These are phyloP conservation scores for Chaetogeoica ovagalla DNA, from an alignment of 2,888 invertebrate genomes.

Conservation along the genomic window DNA sequence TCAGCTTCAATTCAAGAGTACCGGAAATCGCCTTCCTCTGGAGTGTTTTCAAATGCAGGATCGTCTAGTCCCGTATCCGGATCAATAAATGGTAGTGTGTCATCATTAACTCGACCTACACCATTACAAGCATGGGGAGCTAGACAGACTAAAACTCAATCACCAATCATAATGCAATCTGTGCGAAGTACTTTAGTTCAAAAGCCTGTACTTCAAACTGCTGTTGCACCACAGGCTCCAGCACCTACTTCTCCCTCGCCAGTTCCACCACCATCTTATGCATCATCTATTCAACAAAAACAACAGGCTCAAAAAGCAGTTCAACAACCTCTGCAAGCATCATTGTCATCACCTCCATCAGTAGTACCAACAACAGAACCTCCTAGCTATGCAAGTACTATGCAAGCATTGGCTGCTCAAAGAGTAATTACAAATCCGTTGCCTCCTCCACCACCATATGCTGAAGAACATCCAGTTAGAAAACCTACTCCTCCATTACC, in stretches of 20 bases:
- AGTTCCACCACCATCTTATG: conserved; percentile 81
- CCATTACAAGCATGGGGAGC: conserved; percentile 84
- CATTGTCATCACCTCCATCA: conserved; percentile 63
- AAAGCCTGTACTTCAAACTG: conserved; percentile 92
- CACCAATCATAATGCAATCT: conserved; percentile 94
- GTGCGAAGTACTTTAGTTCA: conserved; percentile 95
- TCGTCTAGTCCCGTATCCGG: conserved; percentile 82
- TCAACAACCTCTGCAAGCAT: conserved; percentile 60
- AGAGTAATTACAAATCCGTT: conserved; percentile 63
- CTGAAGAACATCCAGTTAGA: conserved; percentile 48
- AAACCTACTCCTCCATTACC: conserved; percentile 50
- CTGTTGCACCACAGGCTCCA: conserved; percentile 86
- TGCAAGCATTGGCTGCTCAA: conserved; percentile 75
- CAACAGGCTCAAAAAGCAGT: conserved; percentile 62
- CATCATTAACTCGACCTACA: conserved; percentile 71
- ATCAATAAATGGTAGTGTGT: conserved; percentile 67
- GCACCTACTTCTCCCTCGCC: conserved; percentile 64
- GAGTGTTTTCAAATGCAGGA: conserved; percentile 82
- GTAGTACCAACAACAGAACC: conserved; percentile 82
- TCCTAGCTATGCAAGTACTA: conserved; percentile 88
- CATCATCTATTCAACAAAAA: conserved; percentile 78
- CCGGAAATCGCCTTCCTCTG: conserved; percentile 83
- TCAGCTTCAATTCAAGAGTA: conserved; percentile 84
- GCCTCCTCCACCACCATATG: conserved; percentile 54
- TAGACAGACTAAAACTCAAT: conserved; percentile 84